These are phyloP conservation scores for Fragum whitleyi DNA, from an alignment of 2,888 invertebrate genomes.

Conservation along the genomic window DNA sequence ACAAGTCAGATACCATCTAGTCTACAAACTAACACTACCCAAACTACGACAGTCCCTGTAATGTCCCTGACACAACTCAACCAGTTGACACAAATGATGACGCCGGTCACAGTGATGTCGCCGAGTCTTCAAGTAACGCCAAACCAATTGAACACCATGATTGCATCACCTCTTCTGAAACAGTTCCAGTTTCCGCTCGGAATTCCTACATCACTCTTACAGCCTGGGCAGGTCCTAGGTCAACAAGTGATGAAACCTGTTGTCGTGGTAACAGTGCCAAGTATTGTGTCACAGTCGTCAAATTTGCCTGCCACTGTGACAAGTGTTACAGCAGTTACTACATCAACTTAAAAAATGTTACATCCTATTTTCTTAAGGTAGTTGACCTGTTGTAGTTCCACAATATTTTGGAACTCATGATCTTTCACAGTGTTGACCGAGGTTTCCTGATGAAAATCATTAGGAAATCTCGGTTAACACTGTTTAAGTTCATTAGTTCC, in stretches of 20 bases:
- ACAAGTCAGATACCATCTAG: slow-evolving; percentile 19
- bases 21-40: slow-evolving; percentile 44
- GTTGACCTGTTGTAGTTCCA: too few species aligned
- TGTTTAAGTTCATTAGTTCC: too few species aligned
- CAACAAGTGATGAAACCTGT: slow-evolving; percentile 57
- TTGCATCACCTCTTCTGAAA: slow-evolving; percentile 67
- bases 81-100: slow-evolving; percentile 70
- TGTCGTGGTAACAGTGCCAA: slow-evolving; percentile 57
- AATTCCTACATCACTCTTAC: slow-evolving; percentile 66
- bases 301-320: not conserved
- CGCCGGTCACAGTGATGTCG: slow-evolving; percentile 76
- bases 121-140: slow-evolving; percentile 67
- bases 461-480: too few species aligned
- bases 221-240: slow-evolving; percentile 62
- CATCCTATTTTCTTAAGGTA: not conserved
- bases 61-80: slow-evolving; percentile 71
- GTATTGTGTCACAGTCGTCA: slow-evolving; percentile 43
- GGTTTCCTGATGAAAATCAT: too few species aligned
- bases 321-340: slow-evolving; percentile 20
- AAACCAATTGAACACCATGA: slow-evolving; percentile 66
- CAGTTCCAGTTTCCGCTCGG: slow-evolving; percentile 72
- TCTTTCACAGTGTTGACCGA: too few species aligned
- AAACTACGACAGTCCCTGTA: slow-evolving; percentile 60
- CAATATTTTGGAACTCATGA: too few species aligned
- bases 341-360: not conserved